Conservation (phyloP, 2,888 invertebrate genomes). For the Margaritifera margaritifera region DNA sequence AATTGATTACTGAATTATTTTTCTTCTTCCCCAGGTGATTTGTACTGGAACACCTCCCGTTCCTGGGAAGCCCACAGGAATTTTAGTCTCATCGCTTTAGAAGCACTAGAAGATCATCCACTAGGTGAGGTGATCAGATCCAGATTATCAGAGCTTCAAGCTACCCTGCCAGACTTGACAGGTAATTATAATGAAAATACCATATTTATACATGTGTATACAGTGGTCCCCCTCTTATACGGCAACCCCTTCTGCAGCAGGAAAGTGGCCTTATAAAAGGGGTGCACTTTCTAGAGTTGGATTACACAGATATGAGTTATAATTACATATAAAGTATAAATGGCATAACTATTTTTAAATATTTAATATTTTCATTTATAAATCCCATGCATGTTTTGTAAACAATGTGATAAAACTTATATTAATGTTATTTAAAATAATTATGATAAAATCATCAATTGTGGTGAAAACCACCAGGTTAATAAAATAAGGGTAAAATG, state of each 20-base stretch:
- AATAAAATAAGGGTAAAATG: no score
- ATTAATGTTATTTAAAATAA: no score
- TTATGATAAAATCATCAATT: no score
- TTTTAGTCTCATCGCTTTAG: conserved; percentile 52
- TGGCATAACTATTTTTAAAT: no score
- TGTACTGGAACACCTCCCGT: conserved; percentile 46
- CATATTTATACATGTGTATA: neutral
- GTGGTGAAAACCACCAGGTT: no score
- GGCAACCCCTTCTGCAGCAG: neutral
- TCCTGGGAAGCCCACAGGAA: conserved; percentile 63
- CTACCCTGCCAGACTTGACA: conserved; percentile 32
- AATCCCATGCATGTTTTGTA: no score
- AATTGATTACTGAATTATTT: no score
- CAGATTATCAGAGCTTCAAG: conserved; percentile 20
- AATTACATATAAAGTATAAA: no score
- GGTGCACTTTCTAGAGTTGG: no score
- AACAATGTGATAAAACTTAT: no score
- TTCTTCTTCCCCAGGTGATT: conserved; percentile 29
- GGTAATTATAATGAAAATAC: conserved; percentile 17
- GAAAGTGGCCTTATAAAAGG: neutral
- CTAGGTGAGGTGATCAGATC: conserved; percentile 40
- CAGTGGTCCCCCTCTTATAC: neutral
- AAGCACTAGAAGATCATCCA: conserved; percentile 54
- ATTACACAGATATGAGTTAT: no score
- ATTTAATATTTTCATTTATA: no score